A percentile compares a stretch with the other conserved stretches of the same genome.
Evolutionary conservation across 2,888 invertebrate species (phyloP).

Genomic region (Philaethria dido): DNA sequence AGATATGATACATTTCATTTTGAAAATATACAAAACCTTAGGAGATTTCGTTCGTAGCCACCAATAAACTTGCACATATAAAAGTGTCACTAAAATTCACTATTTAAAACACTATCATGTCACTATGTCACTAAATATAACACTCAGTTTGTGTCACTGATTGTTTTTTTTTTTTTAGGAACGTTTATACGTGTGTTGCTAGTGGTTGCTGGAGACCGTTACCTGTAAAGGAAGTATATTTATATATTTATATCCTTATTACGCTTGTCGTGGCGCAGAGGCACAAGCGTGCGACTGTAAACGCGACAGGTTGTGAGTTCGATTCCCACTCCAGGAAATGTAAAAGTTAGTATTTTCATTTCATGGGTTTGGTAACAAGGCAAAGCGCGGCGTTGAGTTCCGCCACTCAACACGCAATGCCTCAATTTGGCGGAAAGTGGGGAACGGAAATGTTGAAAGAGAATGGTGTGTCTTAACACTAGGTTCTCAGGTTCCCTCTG

Average conservation of each 20-base stretch:
- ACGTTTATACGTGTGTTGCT: constrained; percentile 85
- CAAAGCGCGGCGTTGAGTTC: too few species aligned
- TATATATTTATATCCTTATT: neutral
- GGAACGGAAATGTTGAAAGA: too few species aligned
- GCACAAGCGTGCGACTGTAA: too few species aligned
- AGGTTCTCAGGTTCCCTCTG: too few species aligned
- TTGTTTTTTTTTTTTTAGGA: constrained; percentile 48
- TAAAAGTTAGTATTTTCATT: too few species aligned
- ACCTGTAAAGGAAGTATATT: constrained; percentile 63
- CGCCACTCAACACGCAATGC: too few species aligned
- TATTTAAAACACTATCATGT: constrained; percentile 3
- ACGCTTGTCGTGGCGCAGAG: too few species aligned
- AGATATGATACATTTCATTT: constrained; percentile 27
- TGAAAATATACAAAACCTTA: neutral
- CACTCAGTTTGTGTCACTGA: constrained; percentile 33
- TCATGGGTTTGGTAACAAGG: too few species aligned
- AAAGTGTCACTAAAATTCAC: constrained; percentile 24
- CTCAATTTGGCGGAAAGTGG: too few species aligned
- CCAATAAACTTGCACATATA: constrained; percentile 35
- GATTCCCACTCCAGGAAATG: too few species aligned
- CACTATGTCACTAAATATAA: constrained; percentile 37
- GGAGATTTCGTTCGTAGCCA: neutral
- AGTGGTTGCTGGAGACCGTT: constrained; percentile 77
- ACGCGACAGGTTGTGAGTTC: too few species aligned
- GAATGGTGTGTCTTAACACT: too few species aligned